Base-by-base conservation (phyloP, 2,888 invertebrate species). In the Venusia cambrica region DNA sequence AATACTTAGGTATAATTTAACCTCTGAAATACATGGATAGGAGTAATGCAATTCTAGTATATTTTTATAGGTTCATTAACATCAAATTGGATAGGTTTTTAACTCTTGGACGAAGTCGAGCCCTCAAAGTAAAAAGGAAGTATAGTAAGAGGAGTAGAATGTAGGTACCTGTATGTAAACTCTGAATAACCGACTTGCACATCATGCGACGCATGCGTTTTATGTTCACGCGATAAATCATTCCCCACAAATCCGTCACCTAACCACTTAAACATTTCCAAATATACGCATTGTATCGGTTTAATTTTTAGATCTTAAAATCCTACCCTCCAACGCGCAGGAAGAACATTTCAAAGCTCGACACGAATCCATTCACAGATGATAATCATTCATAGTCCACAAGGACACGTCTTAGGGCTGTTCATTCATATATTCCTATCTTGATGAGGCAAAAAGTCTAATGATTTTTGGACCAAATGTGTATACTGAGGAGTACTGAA, bases 311-410 rank as follows among this genome's bases (percentile, higher is more conserved):
- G 29, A 29, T 22, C 11, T 8, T 20, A 15, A 32, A 8, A 13
- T 17, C 8, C 7, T 15, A 7, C 16, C 19, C 4, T 8, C 27
- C 22, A 28, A 38, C 19, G 13, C 14, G 11, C 29, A 26, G 43
- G 29, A 45, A 52, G 40, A 38, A 54, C 54, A 48, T 39, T 39
- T 36, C 28, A 29, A 51, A 51, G 43, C 51, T 54, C 54, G 48
- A 57, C 48, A 57, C 48, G 44, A 54, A 54, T 51, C 62, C 66
- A 67, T 71, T 67, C 68, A 69, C 60, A 58, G 54, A 63, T 62
- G 57, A 59, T 62, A 61, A 71, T 73, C 68, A 72, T 73, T 73
- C 71, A 73, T 66, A 60, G 58, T 37, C 45, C 50, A 54, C 67
- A 61, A 71, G 70, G 71, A 69, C 68, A 64, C 59, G 55, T 55